Conservation (phyloP, 2,797 vertebrate species). For the Peromyscus eremicus region DNA sequence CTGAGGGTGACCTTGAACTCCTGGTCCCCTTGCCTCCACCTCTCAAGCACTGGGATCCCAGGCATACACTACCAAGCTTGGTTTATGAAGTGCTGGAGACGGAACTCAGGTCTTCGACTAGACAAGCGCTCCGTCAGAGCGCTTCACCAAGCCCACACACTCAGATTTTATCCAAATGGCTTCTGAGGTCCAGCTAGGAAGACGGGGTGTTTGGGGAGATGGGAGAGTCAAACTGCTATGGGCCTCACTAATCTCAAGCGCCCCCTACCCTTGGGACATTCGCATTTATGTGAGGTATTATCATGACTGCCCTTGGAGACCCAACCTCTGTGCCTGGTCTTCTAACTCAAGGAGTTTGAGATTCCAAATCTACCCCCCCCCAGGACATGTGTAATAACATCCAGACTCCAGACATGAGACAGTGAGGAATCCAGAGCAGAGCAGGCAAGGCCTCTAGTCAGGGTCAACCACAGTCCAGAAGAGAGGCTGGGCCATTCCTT, state of each 20-base stretch:
- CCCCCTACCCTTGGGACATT: no score
- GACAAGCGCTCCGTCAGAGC: neutral
- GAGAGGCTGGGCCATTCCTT: slow-evolving; percentile 50
- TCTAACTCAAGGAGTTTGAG: neutral
- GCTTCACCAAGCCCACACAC: neutral
- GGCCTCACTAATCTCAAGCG: neutral
- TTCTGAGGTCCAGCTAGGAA: neutral
- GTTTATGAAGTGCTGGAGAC: neutral
- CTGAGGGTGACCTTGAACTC: neutral
- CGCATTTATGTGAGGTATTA: neutral
- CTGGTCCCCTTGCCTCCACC: neutral
- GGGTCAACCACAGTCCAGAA: neutral
- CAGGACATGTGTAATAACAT: neutral
- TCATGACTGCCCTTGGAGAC: neutral
- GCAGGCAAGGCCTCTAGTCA: neutral
- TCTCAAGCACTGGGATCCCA: neutral
- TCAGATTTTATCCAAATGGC: neutral
- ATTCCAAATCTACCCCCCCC: neutral
- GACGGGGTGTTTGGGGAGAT: neutral
- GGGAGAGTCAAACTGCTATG: neutral
- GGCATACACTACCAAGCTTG: neutral
- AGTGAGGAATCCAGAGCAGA: neutral
- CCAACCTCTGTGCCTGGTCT: neutral
- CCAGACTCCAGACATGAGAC: neutral
- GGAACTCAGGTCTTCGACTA: neutral